Conservation (phyloP, 1,140 invertebrate species). For the Sycobia sp. region DNA sequence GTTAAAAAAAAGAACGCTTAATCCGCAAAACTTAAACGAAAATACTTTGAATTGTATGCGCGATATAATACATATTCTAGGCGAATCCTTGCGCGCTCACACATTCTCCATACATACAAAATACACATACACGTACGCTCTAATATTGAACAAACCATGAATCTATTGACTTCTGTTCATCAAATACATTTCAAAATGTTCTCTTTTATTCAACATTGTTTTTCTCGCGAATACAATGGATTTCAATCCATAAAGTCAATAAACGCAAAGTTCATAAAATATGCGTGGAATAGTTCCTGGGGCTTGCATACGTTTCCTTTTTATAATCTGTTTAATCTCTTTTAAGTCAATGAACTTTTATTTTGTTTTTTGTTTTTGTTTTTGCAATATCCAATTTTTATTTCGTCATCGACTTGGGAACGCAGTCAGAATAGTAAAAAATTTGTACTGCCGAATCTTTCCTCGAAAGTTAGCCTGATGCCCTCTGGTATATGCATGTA, state of each 20-base stretch:
- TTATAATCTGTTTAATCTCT: neutral
- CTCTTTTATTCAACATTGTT: no score
- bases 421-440: constrained; percentile 29
- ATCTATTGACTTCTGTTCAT: constrained; percentile 23
- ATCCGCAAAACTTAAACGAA: constrained; percentile 12
- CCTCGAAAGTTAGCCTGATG: constrained; percentile 20
- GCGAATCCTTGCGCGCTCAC: constrained; percentile 11
- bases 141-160: constrained; percentile 5
- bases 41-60: constrained; percentile 25
- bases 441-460: constrained; percentile 46
- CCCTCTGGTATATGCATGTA: neutral
- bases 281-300: constrained; percentile 4
- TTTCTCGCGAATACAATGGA: neutral
- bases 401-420: constrained; percentile 12
- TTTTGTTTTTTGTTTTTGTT: no score
- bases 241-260: constrained; percentile 7
- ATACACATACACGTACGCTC: constrained; percentile 5
- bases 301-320: neutral
- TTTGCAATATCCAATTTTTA: no score
- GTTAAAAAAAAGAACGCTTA: constrained; percentile 9
- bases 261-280: constrained; percentile 8
- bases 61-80: constrained; percentile 31
- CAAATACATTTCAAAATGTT: constrained; percentile 2
- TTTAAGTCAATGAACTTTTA: constrained; percentile 17
- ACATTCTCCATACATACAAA: constrained; percentile 2